phyloP scores from a whole-genome alignment of 2,888 invertebrate genomes.

The Nymphalis urticae region DNA sequence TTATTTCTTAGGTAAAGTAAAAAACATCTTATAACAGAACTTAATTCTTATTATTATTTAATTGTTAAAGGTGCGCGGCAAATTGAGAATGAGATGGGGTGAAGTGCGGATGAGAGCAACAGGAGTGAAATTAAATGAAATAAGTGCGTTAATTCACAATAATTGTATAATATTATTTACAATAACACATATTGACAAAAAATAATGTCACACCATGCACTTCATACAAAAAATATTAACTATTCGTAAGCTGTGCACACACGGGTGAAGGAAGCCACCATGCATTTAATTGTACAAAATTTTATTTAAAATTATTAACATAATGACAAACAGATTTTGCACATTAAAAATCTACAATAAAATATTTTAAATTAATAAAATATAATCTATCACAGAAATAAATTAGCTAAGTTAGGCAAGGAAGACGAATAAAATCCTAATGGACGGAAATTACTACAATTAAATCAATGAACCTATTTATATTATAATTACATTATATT shows the following conservation, averaged over 20 bases:
- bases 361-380: slow-evolving; percentile 42
- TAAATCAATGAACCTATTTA: slow-evolving; percentile 11
- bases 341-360: slow-evolving; percentile 30
- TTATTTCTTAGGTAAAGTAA: not conserved
- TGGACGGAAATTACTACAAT: slow-evolving; percentile 54
- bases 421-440: slow-evolving; percentile 58
- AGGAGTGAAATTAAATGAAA: slow-evolving; percentile 75
- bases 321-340: slow-evolving; percentile 19
- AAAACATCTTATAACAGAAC: slow-evolving; percentile 45
- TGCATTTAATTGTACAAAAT: slow-evolving; percentile 39
- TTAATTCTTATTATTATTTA: slow-evolving; percentile 37
- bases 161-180: slow-evolving; percentile 79
- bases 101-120: slow-evolving; percentile 65
- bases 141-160: slow-evolving; percentile 78
- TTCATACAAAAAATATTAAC: slow-evolving; percentile 70
- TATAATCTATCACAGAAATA: slow-evolving; percentile 61
- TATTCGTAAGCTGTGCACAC: slow-evolving; percentile 74
- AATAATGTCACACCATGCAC: slow-evolving; percentile 81
- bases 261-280: slow-evolving; percentile 57
- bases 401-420: slow-evolving; percentile 48
- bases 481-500: slow-evolving; percentile 17
- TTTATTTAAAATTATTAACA: slow-evolving; percentile 21
- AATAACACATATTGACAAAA: slow-evolving; percentile 62
- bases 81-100: slow-evolving; percentile 58
- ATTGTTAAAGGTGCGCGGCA: slow-evolving; percentile 47